Evolutionary conservation across 2,797 vertebrate genomes (phyloP).

Genomic region (Chanos chanos): DNA sequence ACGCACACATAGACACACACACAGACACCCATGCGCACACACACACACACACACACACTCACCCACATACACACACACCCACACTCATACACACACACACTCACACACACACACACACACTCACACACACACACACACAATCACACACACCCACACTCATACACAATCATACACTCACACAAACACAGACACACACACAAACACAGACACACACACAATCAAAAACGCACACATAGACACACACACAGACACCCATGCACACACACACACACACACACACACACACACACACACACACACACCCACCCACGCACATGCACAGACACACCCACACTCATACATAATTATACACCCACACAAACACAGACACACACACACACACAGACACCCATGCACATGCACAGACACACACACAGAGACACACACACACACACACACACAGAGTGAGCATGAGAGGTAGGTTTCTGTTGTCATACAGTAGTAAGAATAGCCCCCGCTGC

Average conservation of each 20-base stretch:
- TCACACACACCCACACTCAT: not conserved
- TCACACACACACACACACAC: conserved; percentile 36
- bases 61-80: conserved; percentile 41
- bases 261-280: not conserved
- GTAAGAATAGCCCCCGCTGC: conserved; percentile 22
- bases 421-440: not conserved
- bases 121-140: not conserved
- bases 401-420: not conserved
- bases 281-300: not conserved
- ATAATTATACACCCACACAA: conserved; percentile 45
- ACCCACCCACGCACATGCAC: not conserved
- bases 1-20: conserved; percentile 41
- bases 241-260: not conserved
- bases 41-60: conserved; percentile 41
- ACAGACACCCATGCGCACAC: conserved; percentile 35
- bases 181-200: too few species aligned
- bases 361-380: conserved; percentile 50
- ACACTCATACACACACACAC: conserved; percentile 36
- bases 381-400: conserved; percentile 3
- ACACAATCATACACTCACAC: not conserved
- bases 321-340: not conserved
- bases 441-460: not conserved
- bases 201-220: conserved; percentile 57
- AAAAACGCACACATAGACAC: conserved; percentile 47
- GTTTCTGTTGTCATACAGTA: not conserved